Evolutionary conservation across 2,113 vertebrate genomes (phyloP).

Genomic region (Tragelaphus buxtoni): DNA sequence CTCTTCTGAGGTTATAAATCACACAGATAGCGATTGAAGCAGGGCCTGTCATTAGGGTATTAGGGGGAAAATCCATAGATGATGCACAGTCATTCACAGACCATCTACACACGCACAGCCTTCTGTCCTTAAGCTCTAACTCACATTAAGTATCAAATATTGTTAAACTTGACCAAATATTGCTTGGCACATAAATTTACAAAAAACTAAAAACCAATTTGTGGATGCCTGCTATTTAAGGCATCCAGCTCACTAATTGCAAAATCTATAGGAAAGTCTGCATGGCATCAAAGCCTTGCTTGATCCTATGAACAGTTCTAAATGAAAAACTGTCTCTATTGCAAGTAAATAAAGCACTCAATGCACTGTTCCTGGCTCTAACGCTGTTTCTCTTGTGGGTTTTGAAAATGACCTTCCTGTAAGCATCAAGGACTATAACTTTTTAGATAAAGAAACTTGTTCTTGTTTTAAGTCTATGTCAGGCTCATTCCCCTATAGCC

Average conservation of each 20-base stretch:
- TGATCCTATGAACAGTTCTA: slow-evolving; percentile 76
- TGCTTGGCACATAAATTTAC: slow-evolving; percentile 34
- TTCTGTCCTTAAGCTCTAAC: slow-evolving; percentile 53
- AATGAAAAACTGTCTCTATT: slow-evolving; percentile 75
- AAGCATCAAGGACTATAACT: slow-evolving; percentile 85
- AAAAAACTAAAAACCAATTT: slow-evolving; percentile 67
- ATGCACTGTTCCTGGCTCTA: slow-evolving; percentile 73
- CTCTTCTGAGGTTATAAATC: slow-evolving; percentile 55
- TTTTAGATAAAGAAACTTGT: slow-evolving; percentile 84
- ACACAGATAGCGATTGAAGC: slow-evolving; percentile 34
- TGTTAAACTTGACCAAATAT: slow-evolving; percentile 73
- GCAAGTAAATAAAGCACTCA: slow-evolving; percentile 80
- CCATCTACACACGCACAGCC: not conserved
- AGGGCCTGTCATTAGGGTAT: slow-evolving; percentile 13
- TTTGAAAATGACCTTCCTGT: slow-evolving; percentile 85
- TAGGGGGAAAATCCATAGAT: slow-evolving; percentile 42
- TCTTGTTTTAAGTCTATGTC: slow-evolving; percentile 82
- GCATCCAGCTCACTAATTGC: slow-evolving; percentile 78
- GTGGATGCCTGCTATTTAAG: slow-evolving; percentile 74
- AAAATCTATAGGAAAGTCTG: slow-evolving; percentile 81
- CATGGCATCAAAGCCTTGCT: slow-evolving; percentile 75
- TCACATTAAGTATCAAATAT: slow-evolving; percentile 63
- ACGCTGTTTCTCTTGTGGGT: slow-evolving; percentile 79
- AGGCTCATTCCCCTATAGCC: slow-evolving; percentile 82
- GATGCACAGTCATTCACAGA: not conserved